These are phyloP conservation scores for Hirundichthys speculiger DNA, from an alignment of 2,113 vertebrate species.

Conservation along the genomic window DNA sequence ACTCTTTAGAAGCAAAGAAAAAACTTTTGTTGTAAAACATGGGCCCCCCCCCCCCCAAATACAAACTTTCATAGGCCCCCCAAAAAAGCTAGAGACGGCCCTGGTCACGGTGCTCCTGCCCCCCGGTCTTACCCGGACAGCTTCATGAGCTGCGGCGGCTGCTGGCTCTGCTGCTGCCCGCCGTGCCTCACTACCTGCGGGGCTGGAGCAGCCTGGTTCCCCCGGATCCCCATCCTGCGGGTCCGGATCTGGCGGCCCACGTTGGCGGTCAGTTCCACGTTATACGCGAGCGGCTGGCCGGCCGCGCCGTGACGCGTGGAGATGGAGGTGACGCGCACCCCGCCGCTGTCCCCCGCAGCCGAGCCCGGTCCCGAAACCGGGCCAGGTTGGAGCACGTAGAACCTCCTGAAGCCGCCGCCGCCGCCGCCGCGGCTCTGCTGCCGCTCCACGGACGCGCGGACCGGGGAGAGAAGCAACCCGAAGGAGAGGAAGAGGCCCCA, in stretches of 20 bases:
- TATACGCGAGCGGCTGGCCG: constrained; percentile 79
- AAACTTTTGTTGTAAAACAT: no score
- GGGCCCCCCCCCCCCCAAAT: no score
- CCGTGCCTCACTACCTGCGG: constrained; percentile 45
- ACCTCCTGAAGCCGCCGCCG: constrained; percentile 83
- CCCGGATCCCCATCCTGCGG: constrained; percentile 86
- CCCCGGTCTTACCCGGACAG: constrained; percentile 79
- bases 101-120: no score
- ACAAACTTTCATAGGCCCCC: no score
- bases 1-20: no score
- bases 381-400: constrained; percentile 87
- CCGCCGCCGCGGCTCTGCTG: constrained; percentile 76
- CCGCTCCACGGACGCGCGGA: constrained; percentile 71
- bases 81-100: no score
- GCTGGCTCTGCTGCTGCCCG: constrained; percentile 66
- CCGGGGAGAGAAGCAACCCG: constrained; percentile 64
- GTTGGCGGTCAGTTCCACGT: constrained; percentile 80
- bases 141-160: constrained; percentile 70
- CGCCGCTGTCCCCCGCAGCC: constrained; percentile 70
- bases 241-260: constrained; percentile 81
- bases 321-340: constrained; percentile 74
- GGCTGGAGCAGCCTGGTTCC: constrained; percentile 69
- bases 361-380: constrained; percentile 59
- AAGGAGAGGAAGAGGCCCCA: constrained; percentile 82
- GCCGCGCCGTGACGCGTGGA: constrained; percentile 70